Percentiles rank a stretch among this genome's conserved stretches.
These are phyloP conservation scores for Andricus grossulariae DNA, from an alignment of 1,140 invertebrate genomes.

Conservation along the genomic window DNA sequence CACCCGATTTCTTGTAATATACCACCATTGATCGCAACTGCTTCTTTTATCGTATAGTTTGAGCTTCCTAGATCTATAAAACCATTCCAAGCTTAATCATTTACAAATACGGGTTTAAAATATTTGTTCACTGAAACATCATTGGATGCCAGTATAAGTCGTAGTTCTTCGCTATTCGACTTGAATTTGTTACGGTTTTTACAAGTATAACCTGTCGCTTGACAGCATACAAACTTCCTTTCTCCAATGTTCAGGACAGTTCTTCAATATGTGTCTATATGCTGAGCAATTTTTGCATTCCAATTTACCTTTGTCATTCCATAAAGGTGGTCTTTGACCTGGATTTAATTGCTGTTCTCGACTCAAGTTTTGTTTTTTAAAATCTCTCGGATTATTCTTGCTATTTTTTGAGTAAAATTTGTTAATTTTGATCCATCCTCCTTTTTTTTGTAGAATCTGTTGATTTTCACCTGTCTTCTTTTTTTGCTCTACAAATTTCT, in stretches of 20 bases:
- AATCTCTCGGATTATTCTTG: not conserved
- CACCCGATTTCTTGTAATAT: not conserved
- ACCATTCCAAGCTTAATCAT: not conserved
- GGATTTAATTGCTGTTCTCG: not conserved
- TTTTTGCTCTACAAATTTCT: not conserved
- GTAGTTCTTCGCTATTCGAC: not conserved
- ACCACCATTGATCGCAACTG: not conserved
- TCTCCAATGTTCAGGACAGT: not conserved
- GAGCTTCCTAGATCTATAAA: not conserved
- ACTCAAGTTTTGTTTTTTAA: no score
- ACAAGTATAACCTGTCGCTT: not conserved
- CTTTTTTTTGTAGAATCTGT: not conserved
- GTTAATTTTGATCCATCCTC: not conserved
- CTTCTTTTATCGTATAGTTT: not conserved
- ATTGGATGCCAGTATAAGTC: not conserved
- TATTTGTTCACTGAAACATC: not conserved
- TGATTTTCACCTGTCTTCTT: not conserved
- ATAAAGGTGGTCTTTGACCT: not conserved
- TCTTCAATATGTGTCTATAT: not conserved
- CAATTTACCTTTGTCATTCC: not conserved
- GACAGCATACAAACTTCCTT: not conserved
- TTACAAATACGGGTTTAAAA: not conserved
- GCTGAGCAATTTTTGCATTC: not conserved
- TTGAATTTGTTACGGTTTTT: not conserved
- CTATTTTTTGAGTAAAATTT: not conserved